Percentiles rank a stretch among this genome's conserved stretches.
Conservation (phyloP, 2,888 invertebrate genomes). For the Lobophora halterata region DNA sequence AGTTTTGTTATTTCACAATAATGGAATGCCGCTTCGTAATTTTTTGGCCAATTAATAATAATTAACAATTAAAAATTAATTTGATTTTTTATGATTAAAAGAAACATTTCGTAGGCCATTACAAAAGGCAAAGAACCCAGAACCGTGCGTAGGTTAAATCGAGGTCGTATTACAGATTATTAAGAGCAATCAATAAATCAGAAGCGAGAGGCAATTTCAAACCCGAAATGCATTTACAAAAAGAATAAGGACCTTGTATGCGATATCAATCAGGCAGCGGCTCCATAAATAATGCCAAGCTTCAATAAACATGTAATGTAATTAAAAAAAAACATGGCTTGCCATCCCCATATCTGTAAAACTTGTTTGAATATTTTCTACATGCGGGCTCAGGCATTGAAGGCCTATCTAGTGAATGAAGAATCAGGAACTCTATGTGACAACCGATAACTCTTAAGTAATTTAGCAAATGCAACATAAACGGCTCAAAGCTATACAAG, state of each 20-base stretch:
- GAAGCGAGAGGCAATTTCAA: conserved; percentile 6
- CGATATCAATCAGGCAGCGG: conserved; percentile 5
- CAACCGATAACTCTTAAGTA: neutral
- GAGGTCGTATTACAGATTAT: conserved; percentile 6
- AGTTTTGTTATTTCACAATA: too few relatives aligned
- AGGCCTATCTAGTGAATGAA: neutral
- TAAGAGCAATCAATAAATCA: conserved; percentile 10
- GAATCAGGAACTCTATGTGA: neutral
- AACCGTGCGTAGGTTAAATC: conserved; percentile 6
- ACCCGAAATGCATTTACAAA: conserved; percentile 7
- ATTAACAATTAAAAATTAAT: too few relatives aligned
- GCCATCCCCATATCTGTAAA: conserved; percentile 10
- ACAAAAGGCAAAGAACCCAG: neutral
- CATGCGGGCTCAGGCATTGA: neutral
- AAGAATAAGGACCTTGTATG: conserved; percentile 5
- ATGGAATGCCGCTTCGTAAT: too few relatives aligned
- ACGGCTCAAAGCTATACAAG: too few relatives aligned
- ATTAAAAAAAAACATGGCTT: conserved; percentile 12
- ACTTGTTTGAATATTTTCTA: conserved; percentile 10
- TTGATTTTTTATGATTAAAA: too few relatives aligned
- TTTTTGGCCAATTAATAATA: too few relatives aligned
- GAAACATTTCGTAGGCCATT: too few relatives aligned
- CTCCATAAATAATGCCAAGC: conserved; percentile 2
- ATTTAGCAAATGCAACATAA: too few relatives aligned
- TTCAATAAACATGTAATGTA: conserved; percentile 6